phyloP scores from a whole-genome alignment of 2,888 invertebrate genomes.

The Piscicola geometra region DNA sequence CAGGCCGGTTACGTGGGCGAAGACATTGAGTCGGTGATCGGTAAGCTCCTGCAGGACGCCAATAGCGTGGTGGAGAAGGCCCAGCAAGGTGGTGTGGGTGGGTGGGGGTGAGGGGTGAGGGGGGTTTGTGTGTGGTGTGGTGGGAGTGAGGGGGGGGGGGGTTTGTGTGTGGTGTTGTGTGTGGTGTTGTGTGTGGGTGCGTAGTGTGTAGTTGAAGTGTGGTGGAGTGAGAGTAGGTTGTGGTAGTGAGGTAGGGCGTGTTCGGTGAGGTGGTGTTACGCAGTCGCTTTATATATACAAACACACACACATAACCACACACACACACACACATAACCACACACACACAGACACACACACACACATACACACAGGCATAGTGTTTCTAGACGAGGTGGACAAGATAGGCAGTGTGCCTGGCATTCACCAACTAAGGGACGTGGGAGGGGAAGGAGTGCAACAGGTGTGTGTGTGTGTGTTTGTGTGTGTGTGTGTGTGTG shows the following conservation, averaged over 20 bases:
- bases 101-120: background rate
- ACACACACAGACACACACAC: too few species aligned
- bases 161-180: background rate
- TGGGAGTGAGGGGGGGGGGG: too few species aligned
- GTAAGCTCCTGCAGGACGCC: slow-evolving; percentile 86
- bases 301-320: background rate
- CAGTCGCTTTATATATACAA: too few species aligned
- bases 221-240: too few species aligned
- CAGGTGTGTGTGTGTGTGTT: slow-evolving; percentile 46
- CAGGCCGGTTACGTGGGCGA: slow-evolving; percentile 87
- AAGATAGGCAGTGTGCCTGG: slow-evolving; percentile 97
- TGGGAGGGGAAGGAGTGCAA: slow-evolving; percentile 97
- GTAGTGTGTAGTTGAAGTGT: too few species aligned
- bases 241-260: too few species aligned
- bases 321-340: too few species aligned
- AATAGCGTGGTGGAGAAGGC: slow-evolving; percentile 95
- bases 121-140: background rate
- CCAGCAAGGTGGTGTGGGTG: slow-evolving; percentile 66
- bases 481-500: background rate
- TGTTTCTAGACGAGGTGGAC: slow-evolving; percentile 97
- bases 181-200: background rate
- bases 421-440: slow-evolving; percentile 84
- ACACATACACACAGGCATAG: slow-evolving; percentile 81
- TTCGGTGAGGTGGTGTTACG: too few species aligned
- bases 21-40: slow-evolving; percentile 96